Percentiles rank a stretch among this genome's conserved stretches.
These are phyloP conservation scores for Channa maculata DNA, from an alignment of 2,113 vertebrate genomes.

Conservation along the genomic window DNA sequence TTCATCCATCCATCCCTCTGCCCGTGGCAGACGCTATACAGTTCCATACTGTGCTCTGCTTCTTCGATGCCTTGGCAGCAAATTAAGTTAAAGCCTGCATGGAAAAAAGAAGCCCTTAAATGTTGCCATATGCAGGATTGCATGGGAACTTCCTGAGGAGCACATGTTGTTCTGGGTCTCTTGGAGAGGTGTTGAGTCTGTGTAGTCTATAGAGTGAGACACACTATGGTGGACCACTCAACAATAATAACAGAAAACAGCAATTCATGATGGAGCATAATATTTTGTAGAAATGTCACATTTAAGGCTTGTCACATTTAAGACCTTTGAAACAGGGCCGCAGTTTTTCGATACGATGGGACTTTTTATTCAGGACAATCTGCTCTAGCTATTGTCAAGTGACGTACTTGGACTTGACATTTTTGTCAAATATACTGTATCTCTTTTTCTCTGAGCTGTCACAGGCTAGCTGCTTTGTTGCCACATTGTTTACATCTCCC, in stretches of 20 bases:
- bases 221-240: conserved; percentile 51
- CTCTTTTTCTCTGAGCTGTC: conserved; percentile 6
- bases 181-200: conserved; percentile 84
- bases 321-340: not conserved
- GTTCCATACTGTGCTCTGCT: conserved; percentile 80
- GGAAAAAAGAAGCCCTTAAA: conserved; percentile 86
- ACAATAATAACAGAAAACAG: conserved; percentile 55
- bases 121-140: conserved; percentile 88
- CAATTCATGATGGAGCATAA: conserved; percentile 48
- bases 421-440: conserved; percentile 13
- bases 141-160: conserved; percentile 87
- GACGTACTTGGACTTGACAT: conserved; percentile 21
- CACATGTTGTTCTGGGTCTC: conserved; percentile 84
- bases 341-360: conserved; percentile 17
- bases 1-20: conserved; percentile 62
- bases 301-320: conserved; percentile 49
- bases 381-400: conserved; percentile 9
- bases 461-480: conserved; percentile 4
- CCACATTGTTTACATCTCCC: conserved; percentile 5
- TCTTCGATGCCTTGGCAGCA: conserved; percentile 81
- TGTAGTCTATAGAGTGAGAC: conserved; percentile 64
- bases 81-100: conserved; percentile 85
- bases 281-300: conserved; percentile 62
- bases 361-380: conserved; percentile 39
- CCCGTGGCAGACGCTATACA: conserved; percentile 74